Conservation (phyloP, 2,888 invertebrate genomes). For the Torymus texanus region DNA sequence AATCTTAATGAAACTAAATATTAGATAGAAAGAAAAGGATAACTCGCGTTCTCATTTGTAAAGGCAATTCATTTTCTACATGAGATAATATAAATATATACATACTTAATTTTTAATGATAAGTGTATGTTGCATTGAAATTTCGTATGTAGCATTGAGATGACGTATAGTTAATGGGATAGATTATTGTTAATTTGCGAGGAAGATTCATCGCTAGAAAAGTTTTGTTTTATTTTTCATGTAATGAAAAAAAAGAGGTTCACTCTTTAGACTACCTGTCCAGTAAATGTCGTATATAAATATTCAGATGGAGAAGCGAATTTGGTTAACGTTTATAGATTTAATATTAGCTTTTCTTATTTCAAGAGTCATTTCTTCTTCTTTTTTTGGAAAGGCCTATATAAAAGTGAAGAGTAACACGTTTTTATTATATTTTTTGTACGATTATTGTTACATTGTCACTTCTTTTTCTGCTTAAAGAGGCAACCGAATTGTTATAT, state of each 20-base stretch:
- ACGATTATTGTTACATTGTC: slow-evolving; percentile 48
- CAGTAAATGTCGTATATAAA: neutral
- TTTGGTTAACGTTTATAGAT: slow-evolving; percentile 7
- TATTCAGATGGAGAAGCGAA: neutral
- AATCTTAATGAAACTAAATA: slow-evolving; percentile 45
- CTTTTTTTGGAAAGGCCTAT: slow-evolving; percentile 36
- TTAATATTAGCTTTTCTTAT: slow-evolving; percentile 20
- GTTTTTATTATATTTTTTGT: slow-evolving; percentile 53
- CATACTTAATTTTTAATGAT: slow-evolving; percentile 37
- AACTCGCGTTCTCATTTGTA: slow-evolving; percentile 32
- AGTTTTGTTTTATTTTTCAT: slow-evolving; percentile 4
- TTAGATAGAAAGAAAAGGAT: slow-evolving; percentile 41
- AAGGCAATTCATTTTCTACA: slow-evolving; percentile 42
- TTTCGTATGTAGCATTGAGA: slow-evolving; percentile 16
- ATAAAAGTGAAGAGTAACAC: slow-evolving; percentile 19
- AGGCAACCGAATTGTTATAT: slow-evolving; percentile 54
- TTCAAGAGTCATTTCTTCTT: slow-evolving; percentile 25
- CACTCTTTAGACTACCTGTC: neutral
- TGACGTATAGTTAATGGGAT: slow-evolving; percentile 22
- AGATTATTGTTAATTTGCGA: slow-evolving; percentile 29
- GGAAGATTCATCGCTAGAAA: slow-evolving; percentile 10
- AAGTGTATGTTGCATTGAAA: slow-evolving; percentile 28
- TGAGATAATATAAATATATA: slow-evolving; percentile 17
- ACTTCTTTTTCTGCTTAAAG: slow-evolving; percentile 47
- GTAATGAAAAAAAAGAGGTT: neutral